These are phyloP conservation scores for Polydrusus tereticollis DNA, from an alignment of 2,888 invertebrate genomes.

Conservation along the genomic window DNA sequence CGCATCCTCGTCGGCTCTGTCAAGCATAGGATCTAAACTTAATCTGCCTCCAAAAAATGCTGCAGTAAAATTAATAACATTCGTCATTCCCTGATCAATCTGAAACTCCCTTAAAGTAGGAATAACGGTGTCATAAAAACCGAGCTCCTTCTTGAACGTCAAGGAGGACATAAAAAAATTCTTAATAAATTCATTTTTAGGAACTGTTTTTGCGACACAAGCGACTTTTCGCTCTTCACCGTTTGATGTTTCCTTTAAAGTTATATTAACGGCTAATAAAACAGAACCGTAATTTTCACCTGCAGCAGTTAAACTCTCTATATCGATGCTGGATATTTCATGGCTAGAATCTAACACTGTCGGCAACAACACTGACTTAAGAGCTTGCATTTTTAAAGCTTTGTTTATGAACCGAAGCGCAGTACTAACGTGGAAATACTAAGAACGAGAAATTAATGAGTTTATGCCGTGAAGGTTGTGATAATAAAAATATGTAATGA, in stretches of 20 bases:
- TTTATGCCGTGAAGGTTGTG: background rate
- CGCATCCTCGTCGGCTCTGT: constrained; percentile 61
- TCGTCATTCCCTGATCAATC: constrained; percentile 62
- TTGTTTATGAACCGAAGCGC: background rate
- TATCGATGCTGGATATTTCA: constrained; percentile 18
- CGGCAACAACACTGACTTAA: constrained; percentile 12
- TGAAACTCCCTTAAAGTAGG: constrained; percentile 67
- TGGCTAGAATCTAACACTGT: constrained; percentile 16
- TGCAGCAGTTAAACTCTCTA: constrained; percentile 65
- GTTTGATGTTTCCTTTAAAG: constrained; percentile 56
- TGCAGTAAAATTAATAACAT: constrained; percentile 65
- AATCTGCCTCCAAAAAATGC: constrained; percentile 67
- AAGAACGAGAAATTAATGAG: background rate
- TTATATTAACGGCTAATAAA: constrained; percentile 66
- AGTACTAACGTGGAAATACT: background rate
- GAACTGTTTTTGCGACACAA: constrained; percentile 49
- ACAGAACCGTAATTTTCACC: constrained; percentile 75
- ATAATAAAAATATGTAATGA: background rate
- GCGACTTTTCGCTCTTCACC: constrained; percentile 38
- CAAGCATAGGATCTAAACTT: constrained; percentile 27
- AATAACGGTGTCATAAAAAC: constrained; percentile 66
- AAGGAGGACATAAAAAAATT: constrained; percentile 67
- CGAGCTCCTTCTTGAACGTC: constrained; percentile 69
- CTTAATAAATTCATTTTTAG: constrained; percentile 55
- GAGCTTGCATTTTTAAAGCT: background rate